These are phyloP conservation scores for Ambastaia sidthimunki DNA, from an alignment of 2,797 vertebrate genomes.

Conservation along the genomic window DNA sequence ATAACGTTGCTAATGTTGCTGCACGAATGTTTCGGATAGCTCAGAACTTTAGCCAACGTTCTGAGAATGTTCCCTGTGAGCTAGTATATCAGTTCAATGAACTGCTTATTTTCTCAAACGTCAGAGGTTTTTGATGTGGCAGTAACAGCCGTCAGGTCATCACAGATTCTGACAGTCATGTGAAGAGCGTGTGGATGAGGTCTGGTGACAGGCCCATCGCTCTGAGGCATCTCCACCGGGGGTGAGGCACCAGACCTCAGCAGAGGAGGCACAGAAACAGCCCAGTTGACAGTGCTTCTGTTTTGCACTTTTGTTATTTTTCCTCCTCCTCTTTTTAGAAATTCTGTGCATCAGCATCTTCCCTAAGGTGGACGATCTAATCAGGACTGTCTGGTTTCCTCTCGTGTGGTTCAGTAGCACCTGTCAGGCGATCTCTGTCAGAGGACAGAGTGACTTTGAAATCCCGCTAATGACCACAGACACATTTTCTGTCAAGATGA, in stretches of 20 bases:
- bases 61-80: too few species aligned
- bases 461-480: conserved; percentile 58
- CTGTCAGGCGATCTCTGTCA: conserved; percentile 67
- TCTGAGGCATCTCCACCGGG: conserved; percentile 21
- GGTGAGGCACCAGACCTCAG: conserved; percentile 28
- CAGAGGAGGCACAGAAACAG: conserved; percentile 8
- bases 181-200: not conserved
- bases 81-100: not conserved
- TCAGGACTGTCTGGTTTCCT: conserved; percentile 72
- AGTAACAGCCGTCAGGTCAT: conserved; percentile 1
- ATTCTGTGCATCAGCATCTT: conserved; percentile 81
- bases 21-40: too few species aligned
- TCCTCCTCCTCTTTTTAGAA: conserved; percentile 68
- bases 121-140: not conserved
- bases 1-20: too few species aligned
- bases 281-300: conserved; percentile 49
- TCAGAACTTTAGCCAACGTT: too few species aligned
- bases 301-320: conserved; percentile 46
- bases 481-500: conserved; percentile 51
- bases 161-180: conserved; percentile 4
- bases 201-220: conserved; percentile 40
- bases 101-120: conserved; percentile 3
- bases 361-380: conserved; percentile 79
- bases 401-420: conserved; percentile 72
- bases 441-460: conserved; percentile 71